Evolutionary conservation across 2,888 invertebrate species (phyloP).

Genomic region (Calameuta filiformis): DNA sequence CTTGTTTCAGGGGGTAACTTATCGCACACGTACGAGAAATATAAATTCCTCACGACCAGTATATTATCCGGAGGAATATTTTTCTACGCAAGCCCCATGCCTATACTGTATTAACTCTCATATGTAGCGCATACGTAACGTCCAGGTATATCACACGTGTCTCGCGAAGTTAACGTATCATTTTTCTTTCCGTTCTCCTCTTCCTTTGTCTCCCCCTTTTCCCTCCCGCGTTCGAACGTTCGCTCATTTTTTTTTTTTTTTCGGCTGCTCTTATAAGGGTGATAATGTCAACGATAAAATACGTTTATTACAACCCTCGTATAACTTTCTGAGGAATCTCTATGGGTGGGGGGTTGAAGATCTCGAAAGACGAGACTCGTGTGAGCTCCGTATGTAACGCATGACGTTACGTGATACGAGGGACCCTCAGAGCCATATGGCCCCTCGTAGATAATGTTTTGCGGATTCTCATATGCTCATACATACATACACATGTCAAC

Average conservation of each 20-base stretch:
- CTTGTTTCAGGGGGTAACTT: no score
- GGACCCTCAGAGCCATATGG: neutral
- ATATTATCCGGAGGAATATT: neutral
- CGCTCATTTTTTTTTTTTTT: neutral
- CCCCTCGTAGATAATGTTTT: neutral
- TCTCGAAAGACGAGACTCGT: neutral
- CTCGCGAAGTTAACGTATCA: neutral
- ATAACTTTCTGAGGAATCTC: neutral
- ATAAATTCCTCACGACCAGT: neutral
- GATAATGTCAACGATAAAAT: neutral
- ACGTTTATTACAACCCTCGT: neutral
- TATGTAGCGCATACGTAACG: neutral
- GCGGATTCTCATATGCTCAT: neutral
- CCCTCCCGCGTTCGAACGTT: no score
- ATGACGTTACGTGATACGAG: neutral
- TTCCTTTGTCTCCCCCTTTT: no score
- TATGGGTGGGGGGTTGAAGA: neutral
- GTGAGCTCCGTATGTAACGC: neutral
- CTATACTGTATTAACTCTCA: neutral
- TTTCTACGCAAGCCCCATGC: neutral
- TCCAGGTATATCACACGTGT: neutral
- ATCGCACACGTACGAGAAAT: neutral
- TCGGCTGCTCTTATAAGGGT: neutral
- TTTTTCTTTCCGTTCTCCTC: neutral
- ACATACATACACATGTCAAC: no score